Evolutionary conservation across 1,140 invertebrate genomes (phyloP), one percentile per base, ranked within the genome.

Genomic region (Drosophila micromelanica): DNA sequence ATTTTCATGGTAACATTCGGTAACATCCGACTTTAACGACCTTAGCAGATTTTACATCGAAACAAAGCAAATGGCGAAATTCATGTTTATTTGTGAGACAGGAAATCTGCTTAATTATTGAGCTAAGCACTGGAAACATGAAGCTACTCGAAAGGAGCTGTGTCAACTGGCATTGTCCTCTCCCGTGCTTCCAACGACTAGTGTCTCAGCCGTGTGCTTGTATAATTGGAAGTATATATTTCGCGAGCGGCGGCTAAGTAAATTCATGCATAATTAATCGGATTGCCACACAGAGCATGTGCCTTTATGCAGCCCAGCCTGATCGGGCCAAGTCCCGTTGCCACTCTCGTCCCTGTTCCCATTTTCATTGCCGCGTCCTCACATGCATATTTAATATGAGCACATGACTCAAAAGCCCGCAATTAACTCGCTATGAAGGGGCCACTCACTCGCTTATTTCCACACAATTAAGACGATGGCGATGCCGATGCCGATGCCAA

Each of bases 211-310:
- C 55, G 63, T 38, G 49, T 60, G 23, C 63, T 55, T 68, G 63
- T 73, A 60, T 73, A 73, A 70, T 70, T 54, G 65, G 37, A n/a
- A 69, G 57, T 60, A 54, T 61, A 49, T 69, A 62, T 55, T 35
- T 35, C 17, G 63, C 57, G 55, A 52, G 32, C 17, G 15, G 43
- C 30, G 30, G 30, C 70, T 69, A 68, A 76, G 74, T 73, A 68
- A 76, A 73, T 69, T 76, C 74, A 73, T 76, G 70, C 74, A 76
- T 76, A 76, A 76, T 76, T 76, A 73, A 76, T 59, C 45, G 56
- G 51, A 76, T 72, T 76, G 61, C 60, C 43, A 48, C 40, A 54
- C 23, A 63, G 59, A 40, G 59, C 35, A 13, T 23, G 35, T 48
- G 59, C 51, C 37, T 70, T 63, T 48, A 48, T 62, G 54, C 69